Conservation (phyloP, 2,113 vertebrate genomes). For the Carettochelys insculpta region DNA sequence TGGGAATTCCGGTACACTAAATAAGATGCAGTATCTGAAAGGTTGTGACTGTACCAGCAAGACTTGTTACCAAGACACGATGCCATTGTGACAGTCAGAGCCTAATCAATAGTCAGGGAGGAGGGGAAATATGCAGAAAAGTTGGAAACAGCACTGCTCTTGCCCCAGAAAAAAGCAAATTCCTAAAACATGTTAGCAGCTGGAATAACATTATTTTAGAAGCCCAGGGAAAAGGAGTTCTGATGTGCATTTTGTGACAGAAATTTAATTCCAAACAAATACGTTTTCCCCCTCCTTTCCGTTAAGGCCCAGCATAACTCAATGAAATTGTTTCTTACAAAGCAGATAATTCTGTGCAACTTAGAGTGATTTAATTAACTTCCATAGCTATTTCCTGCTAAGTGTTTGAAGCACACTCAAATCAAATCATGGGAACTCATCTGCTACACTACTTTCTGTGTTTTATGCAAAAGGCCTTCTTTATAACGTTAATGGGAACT, state of each 20-base stretch:
- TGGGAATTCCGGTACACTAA: slow-evolving; percentile 98
- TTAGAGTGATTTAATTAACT: slow-evolving; percentile 84
- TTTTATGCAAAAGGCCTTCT: slow-evolving; percentile 74
- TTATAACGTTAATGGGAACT: slow-evolving; percentile 73
- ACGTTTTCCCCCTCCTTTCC: slow-evolving; percentile 67
- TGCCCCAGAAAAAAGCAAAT: slow-evolving; percentile 63
- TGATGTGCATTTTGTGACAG: slow-evolving; percentile 68
- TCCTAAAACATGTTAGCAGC: slow-evolving; percentile 32
- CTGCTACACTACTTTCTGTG: slow-evolving; percentile 74
- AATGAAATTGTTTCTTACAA: slow-evolving; percentile 81
- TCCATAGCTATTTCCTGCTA: slow-evolving; percentile 81
- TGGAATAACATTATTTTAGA: slow-evolving; percentile 17
- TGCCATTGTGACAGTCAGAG: slow-evolving; percentile 66
- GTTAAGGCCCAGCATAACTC: slow-evolving; percentile 76
- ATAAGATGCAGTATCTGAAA: slow-evolving; percentile 87
- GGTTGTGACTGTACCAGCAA: slow-evolving; percentile 73
- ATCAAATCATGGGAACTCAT: slow-evolving; percentile 84
- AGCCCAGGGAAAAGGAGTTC: not conserved
- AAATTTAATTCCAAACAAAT: slow-evolving; percentile 80
- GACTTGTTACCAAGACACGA: slow-evolving; percentile 67
- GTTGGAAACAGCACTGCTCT: slow-evolving; percentile 49
- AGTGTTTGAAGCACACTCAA: slow-evolving; percentile 86
- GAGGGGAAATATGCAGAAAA: slow-evolving; percentile 39
- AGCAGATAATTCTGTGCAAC: slow-evolving; percentile 81
- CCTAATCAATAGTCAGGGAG: slow-evolving; percentile 72